phyloP scores from a whole-genome alignment of 2,113 vertebrate species.

The Pantherophis guttatus region DNA sequence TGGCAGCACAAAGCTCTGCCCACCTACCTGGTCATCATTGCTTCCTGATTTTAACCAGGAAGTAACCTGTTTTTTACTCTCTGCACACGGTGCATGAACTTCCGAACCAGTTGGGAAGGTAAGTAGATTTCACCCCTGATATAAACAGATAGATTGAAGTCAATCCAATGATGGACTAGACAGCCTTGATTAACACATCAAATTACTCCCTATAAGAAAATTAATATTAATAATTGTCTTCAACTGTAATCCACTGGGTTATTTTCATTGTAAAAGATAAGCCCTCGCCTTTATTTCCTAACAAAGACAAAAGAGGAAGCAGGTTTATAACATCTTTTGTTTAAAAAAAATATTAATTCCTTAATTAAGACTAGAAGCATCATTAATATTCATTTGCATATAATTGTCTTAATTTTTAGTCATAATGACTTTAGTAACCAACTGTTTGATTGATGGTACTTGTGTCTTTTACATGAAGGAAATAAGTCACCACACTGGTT shows the following conservation, averaged over 20 bases:
- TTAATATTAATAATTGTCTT: conserved; percentile 50
- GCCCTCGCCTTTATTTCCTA: conserved; percentile 55
- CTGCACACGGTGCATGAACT: too few relatives aligned
- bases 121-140: too few relatives aligned
- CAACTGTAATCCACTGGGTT: conserved; percentile 37
- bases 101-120: too few relatives aligned
- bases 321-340: conserved; percentile 61
- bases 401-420: conserved; percentile 82
- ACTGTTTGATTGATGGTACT: conserved; percentile 80
- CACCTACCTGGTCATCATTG: too few relatives aligned
- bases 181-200: conserved; percentile 59
- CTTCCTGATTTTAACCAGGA: too few relatives aligned
- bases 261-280: conserved; percentile 56
- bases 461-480: conserved; percentile 73
- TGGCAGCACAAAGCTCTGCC: too few relatives aligned
- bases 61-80: too few relatives aligned
- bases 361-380: conserved; percentile 71
- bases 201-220: conserved; percentile 36
- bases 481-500: conserved; percentile 52
- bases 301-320: conserved; percentile 55
- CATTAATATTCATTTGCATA: conserved; percentile 83
- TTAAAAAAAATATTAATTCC: conserved; percentile 64
- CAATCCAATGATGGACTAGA: conserved; percentile 25
- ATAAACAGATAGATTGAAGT: background rate
- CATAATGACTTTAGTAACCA: conserved; percentile 80